Evolutionary conservation across 2,888 invertebrate species (phyloP).

Genomic region (Meloe dianella): DNA sequence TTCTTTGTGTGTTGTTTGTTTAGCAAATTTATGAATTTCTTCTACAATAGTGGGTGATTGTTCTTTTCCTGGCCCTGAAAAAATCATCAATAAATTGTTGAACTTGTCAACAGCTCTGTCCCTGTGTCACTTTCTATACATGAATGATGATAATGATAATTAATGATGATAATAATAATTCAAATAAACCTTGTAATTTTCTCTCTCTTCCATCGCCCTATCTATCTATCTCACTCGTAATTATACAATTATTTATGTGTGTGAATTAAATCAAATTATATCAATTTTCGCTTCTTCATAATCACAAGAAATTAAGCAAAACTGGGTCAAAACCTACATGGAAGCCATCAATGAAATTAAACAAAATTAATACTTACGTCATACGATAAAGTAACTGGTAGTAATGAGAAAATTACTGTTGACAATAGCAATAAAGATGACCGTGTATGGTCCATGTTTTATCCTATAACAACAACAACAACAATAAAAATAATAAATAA

Average conservation of each 20-base stretch:
- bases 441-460: conserved; percentile 7
- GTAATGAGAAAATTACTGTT: conserved; percentile 4
- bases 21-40: no score
- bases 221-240: background rate
- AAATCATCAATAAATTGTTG: background rate
- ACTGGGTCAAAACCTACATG: conserved; percentile 2
- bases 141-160: background rate
- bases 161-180: conserved; percentile 4
- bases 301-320: background rate
- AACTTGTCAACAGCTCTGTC: conserved; percentile 1
- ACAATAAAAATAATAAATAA: background rate
- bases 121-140: conserved; percentile 13
- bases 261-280: background rate
- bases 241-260: no score
- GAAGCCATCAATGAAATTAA: background rate
- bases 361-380: conserved; percentile 4
- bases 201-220: no score
- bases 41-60: background rate
- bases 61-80: background rate
- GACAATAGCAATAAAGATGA: background rate
- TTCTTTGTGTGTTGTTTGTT: no score
- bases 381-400: background rate
- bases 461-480: background rate
- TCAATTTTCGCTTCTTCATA: background rate
- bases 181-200: conserved; percentile 9